Conservation (phyloP, 2,888 invertebrate species). For the Tetanocera ferruginea region DNA sequence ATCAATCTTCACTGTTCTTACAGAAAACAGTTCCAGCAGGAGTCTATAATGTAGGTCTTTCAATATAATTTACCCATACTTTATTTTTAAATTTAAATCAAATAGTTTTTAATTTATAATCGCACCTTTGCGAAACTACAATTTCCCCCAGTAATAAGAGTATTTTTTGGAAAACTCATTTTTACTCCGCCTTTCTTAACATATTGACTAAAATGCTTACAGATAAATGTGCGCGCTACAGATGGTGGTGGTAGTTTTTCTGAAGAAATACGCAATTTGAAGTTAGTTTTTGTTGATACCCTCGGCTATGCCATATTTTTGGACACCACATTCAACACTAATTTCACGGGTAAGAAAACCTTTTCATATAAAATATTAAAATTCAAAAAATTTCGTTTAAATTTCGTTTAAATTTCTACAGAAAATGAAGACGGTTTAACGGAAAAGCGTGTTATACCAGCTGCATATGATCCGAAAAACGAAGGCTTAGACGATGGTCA, state of each 20-base stretch:
- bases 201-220: not conserved
- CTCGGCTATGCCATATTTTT: constrained; percentile 71
- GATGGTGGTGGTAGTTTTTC: constrained; percentile 68
- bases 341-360: constrained; percentile 53
- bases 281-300: constrained; percentile 71
- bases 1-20: constrained; percentile 49
- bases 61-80: not conserved
- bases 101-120: no score
- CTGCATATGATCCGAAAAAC: constrained; percentile 72
- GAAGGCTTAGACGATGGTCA: constrained; percentile 63
- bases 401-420: no score
- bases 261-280: constrained; percentile 57
- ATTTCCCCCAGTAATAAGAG: no score
- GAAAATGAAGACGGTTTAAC: constrained; percentile 62
- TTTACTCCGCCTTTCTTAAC: not conserved
- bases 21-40: constrained; percentile 44
- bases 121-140: no score
- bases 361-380: constrained; percentile 1
- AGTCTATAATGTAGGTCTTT: constrained; percentile 49
- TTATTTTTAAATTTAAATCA: no score
- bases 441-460: constrained; percentile 65
- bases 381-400: not conserved
- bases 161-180: not conserved
- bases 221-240: constrained; percentile 72
- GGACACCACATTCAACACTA: constrained; percentile 45